These are phyloP conservation scores for Ophiothrix spiculata DNA, from an alignment of 35 echinoderm and acorn worm genomes.

Conservation along the genomic window DNA sequence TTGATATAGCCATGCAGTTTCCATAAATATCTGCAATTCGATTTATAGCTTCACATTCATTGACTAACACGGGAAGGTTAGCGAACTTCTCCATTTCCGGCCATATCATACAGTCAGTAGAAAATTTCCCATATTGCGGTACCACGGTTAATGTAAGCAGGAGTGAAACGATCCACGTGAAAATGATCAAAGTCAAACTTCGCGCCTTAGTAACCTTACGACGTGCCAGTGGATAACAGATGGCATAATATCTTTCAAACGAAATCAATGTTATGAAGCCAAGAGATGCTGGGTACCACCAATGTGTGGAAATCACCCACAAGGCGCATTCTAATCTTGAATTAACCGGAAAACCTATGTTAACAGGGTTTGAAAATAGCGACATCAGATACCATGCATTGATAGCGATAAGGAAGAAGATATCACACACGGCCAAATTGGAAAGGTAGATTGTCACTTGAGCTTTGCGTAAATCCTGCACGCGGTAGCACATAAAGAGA, in stretches of 20 bases:
- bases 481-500: neutral
- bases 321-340: neutral
- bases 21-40: neutral
- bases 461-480: neutral
- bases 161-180: neutral
- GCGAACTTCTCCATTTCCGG: neutral
- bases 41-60: neutral
- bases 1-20: neutral
- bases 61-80: neutral
- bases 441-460: neutral
- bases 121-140: neutral
- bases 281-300: neutral
- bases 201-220: neutral
- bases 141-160: neutral
- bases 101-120: neutral
- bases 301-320: neutral
- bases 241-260: neutral
- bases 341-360: neutral
- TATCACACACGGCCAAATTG: neutral
- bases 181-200: neutral
- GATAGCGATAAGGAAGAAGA: neutral
- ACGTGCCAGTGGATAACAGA: neutral
- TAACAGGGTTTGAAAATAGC: neutral
- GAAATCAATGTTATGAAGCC: neutral
- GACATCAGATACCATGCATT: neutral